These are phyloP conservation scores for Stegodyphus mimosarum DNA, from an alignment of 1,140 invertebrate species.

Conservation along the genomic window DNA sequence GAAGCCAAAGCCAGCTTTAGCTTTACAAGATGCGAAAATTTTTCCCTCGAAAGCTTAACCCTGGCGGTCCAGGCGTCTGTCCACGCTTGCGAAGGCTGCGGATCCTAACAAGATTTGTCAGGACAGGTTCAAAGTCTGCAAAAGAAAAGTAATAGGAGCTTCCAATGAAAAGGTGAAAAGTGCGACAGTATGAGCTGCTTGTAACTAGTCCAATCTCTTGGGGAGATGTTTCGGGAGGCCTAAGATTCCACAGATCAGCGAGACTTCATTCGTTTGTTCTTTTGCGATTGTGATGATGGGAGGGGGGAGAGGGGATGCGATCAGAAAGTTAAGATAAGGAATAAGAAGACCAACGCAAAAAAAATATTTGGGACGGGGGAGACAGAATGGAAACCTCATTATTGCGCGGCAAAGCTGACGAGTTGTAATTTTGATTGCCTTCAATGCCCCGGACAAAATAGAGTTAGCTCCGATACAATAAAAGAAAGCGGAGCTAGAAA, in stretches of 20 bases:
- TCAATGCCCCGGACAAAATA: slow-evolving; percentile 44
- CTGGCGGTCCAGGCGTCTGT: not conserved
- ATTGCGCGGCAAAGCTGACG: slow-evolving; percentile 54
- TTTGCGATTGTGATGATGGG: not conserved
- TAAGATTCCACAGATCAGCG: slow-evolving; percentile 57
- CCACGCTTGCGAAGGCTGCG: not conserved
- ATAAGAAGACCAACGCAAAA: not conserved
- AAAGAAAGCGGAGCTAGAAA: slow-evolving; percentile 29
- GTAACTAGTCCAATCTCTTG: slow-evolving; percentile 59
- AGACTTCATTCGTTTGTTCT: slow-evolving; percentile 54
- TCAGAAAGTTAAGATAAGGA: slow-evolving; percentile 33
- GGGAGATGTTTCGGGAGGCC: slow-evolving; percentile 1
- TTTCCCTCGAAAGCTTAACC: slow-evolving; percentile 51
- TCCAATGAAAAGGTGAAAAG: slow-evolving; percentile 60
- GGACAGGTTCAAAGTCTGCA: slow-evolving; percentile 21
- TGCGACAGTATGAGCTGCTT: slow-evolving; percentile 51
- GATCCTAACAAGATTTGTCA: slow-evolving; percentile 60
- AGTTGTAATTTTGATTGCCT: slow-evolving; percentile 61
- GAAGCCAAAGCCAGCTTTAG: slow-evolving; percentile 50
- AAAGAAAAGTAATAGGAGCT: slow-evolving; percentile 55
- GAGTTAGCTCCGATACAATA: slow-evolving; percentile 28
- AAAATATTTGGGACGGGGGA: not conserved
- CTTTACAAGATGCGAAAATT: slow-evolving; percentile 42
- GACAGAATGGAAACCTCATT: slow-evolving; percentile 49
- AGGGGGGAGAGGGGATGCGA: slow-evolving; percentile 23